Evolutionary conservation across 2,888 invertebrate genomes (phyloP), one percentile per base, ranked within the genome.

Genomic region (Mystacides longicornis): DNA sequence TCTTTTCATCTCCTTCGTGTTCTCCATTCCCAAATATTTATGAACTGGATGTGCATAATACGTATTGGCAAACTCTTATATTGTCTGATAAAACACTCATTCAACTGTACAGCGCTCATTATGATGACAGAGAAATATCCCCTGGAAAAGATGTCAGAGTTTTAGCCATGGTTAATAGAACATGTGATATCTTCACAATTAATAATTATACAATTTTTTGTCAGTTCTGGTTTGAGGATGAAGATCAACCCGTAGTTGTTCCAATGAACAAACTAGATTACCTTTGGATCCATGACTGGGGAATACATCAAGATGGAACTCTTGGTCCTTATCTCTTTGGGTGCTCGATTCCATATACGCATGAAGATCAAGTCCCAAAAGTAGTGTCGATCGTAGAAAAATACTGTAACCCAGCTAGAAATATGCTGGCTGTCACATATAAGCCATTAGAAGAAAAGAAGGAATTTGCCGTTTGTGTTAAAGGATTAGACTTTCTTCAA

Each of bases 281-380:
- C 70, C 89, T 93, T 64, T 94, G 93, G 93, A 88, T 90, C 70
- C 85, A 85, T 64, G 92, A 92, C 71, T 94, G 93, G 93, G 93
- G 93, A 56, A 93, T 93, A 72, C 91, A 92, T 73, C 87, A 89
- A 68, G 89, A 93, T 71, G 87, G 87, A 52, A 87, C 92, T 60
- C 89, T 91, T 69, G 93, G 93, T 72, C 93, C 93, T 0, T 93
- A 91, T 69, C 78, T 94, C 63, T 85, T 91, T 62, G 90, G 93
- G 20, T 94, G 93, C 71, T 87, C 89, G 67, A 81, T 93, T 64
- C 87, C 89, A 67, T 81, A 93, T 64, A 93, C 93, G 0, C 80
- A 23, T 14, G 2, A 4, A 20, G 23, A 48, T 23, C 19, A n/a
- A 7, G 20, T 46, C 16, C 48, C 48, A 3, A 11, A 22, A 23